Evolutionary conservation across 2,888 invertebrate genomes (phyloP), one percentile per base, ranked within the genome.

Genomic region (Noctua pronuba): DNA sequence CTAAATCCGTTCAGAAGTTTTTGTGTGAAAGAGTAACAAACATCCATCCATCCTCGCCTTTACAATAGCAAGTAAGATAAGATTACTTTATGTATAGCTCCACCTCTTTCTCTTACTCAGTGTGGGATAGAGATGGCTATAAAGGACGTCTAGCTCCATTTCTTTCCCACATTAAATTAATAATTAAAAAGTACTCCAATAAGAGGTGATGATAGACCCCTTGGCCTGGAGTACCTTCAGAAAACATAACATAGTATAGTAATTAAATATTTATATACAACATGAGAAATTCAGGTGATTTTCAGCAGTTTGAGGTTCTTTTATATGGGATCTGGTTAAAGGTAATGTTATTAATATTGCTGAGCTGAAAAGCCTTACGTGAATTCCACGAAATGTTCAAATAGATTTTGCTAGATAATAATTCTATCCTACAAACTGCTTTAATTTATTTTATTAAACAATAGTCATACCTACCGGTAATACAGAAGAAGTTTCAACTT

Each of bases 171-270:
- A 41, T 11, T 13, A 1, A 41, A 41, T 3, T 21, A 21, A 1
- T 49, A 21, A 7, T 49, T 1, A 21, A 21, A 49, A 21, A 28
- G 28, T 58, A 28, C 6, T 28, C 6, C 31, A 7, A 8, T 31
- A 31, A 31, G 6, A 58, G 31, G 8, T 31, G 16, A 58, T 16
- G 31, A 8, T 18, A 31, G 28, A 31, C 31, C 31, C 49, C 82
- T 82, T 88, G 78, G 65, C 70, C 67, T n/a, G 28, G 18, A 41
- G 18, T 60, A 46, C 2, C 70, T 70, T 46, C 21, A 67, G n/a
- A 18, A 66, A 77, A 83, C 58, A 74, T 21, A 35, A 18, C 52
- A 16, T 28, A 62, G 16, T 49, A 67, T 28, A 35, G 28, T 55
- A 31, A 69, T 73, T 38, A 41, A 38, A 16, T 77, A 77, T 72